Conservation (phyloP, 2,797 vertebrate species). For the Macropus fuliginosus region DNA sequence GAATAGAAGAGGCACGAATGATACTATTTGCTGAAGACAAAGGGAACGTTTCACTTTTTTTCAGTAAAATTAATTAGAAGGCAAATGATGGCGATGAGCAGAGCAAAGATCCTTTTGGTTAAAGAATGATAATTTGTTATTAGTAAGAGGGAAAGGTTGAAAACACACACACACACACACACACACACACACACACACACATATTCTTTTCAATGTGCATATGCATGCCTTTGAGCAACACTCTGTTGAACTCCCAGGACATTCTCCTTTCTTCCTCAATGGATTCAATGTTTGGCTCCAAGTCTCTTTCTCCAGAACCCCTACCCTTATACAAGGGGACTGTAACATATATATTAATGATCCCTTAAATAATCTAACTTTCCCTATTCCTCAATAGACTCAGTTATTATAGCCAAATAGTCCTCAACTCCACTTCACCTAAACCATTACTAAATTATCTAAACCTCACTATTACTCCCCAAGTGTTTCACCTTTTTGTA, state of each 20-base stretch:
- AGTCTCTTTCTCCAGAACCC: background rate
- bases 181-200: too few relatives aligned
- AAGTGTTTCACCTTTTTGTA: background rate
- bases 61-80: background rate
- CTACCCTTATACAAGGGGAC: background rate
- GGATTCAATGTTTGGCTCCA: background rate
- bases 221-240: background rate
- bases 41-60: conserved; percentile 16
- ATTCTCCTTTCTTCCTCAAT: background rate
- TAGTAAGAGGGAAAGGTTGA: background rate
- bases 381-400: background rate
- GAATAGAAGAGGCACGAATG: conserved; percentile 14
- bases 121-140: background rate
- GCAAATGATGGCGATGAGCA: background rate
- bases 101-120: background rate
- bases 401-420: background rate
- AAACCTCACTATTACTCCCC: background rate
- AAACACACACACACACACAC: too few relatives aligned
- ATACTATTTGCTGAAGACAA: background rate
- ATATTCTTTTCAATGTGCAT: too few relatives aligned
- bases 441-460: background rate
- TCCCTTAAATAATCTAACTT: background rate
- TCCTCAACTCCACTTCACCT: background rate
- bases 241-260: background rate
- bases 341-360: background rate